A percentile compares a stretch with the other conserved stretches of the same genome.
phyloP scores from a whole-genome alignment of 2,888 invertebrate species.

The Gymnoscelis rufifasciata region DNA sequence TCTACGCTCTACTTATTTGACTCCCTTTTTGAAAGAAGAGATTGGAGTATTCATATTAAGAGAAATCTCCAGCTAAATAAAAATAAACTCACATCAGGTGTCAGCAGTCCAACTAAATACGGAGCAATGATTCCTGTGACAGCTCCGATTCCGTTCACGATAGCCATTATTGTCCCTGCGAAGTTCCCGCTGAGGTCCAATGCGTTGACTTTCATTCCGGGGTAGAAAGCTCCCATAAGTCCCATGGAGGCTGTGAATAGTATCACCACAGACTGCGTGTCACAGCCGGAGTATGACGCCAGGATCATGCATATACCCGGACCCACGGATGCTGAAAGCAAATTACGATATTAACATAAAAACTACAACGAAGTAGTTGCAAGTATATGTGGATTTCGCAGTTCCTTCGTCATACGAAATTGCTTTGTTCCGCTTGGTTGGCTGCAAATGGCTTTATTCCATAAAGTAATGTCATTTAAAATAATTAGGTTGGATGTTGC shows the following conservation, averaged over 20 bases:
- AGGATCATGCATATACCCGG: constrained; percentile 83
- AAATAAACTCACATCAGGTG: constrained; percentile 78
- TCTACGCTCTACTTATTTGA: no score
- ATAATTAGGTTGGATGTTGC: no score
- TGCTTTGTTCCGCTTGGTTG: no score
- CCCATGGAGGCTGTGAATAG: constrained; percentile 84
- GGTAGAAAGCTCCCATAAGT: constrained; percentile 84
- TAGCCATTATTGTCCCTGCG: constrained; percentile 83
- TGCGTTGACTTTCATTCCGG: constrained; percentile 84
- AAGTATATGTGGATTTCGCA: no score
- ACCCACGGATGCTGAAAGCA: constrained; percentile 79
- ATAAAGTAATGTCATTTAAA: no score
- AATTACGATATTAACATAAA: no score
- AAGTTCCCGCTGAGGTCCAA: constrained; percentile 83
- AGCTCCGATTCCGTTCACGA: constrained; percentile 85
- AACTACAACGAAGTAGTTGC: no score
- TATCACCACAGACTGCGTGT: constrained; percentile 78
- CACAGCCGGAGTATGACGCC: constrained; percentile 84
- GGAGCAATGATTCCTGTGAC: constrained; percentile 85
- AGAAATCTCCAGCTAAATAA: no score
- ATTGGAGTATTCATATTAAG: no score
- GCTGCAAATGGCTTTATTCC: no score
- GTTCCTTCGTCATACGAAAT: no score
- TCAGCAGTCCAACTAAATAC: constrained; percentile 82
- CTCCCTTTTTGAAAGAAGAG: no score